Percentiles rank a stretch among this genome's conserved stretches.
Evolutionary conservation across 1,140 invertebrate genomes (phyloP).

Genomic region (Panagrolaimus sp.): DNA sequence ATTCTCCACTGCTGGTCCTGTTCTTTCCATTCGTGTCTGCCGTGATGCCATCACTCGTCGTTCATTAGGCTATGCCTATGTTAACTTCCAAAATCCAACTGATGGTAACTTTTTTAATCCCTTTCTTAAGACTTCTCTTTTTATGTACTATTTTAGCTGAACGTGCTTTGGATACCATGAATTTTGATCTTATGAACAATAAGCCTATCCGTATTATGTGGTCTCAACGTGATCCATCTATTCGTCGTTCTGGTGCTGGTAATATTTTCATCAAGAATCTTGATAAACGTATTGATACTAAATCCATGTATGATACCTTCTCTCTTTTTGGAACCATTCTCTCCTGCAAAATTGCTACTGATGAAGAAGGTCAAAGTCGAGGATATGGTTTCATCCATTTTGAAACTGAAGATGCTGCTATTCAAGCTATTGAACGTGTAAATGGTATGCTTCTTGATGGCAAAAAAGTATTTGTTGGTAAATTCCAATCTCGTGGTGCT

Average conservation of each 20-base stretch:
- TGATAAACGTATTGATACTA: conserved; percentile 95
- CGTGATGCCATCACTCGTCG: conserved; percentile 91
- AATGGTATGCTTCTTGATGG: conserved; percentile 91
- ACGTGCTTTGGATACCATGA: conserved; percentile 97
- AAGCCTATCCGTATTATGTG: conserved; percentile 99
- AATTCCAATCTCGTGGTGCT: conserved; percentile 92
- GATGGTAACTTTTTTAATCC: conserved; percentile 70
- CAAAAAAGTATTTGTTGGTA: conserved; percentile 88
- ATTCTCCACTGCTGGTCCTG: conserved; percentile 93
- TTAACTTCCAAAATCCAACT: conserved; percentile 97
- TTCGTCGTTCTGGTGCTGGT: conserved; percentile 93
- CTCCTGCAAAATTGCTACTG: conserved; percentile 92
- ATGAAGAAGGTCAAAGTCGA: conserved; percentile 89
- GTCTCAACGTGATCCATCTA: conserved; percentile 93
- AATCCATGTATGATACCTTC: conserved; percentile 99
- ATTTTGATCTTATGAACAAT: conserved; percentile 95
- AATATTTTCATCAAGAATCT: conserved; percentile 99
- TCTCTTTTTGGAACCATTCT: conserved; percentile 98
- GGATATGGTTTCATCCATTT: conserved; percentile 99
- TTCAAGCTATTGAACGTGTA: conserved; percentile 87
- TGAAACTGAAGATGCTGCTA: conserved; percentile 97
- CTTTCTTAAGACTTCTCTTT: conserved; percentile 10
- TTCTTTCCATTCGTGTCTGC: conserved; percentile 95
- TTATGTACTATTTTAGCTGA: conserved; percentile 72
- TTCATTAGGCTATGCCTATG: conserved; percentile 97